Percentiles rank a stretch among this genome's conserved stretches.
phyloP scores from a whole-genome alignment of 2,888 invertebrate genomes.

The Physocephala rufipes region DNA sequence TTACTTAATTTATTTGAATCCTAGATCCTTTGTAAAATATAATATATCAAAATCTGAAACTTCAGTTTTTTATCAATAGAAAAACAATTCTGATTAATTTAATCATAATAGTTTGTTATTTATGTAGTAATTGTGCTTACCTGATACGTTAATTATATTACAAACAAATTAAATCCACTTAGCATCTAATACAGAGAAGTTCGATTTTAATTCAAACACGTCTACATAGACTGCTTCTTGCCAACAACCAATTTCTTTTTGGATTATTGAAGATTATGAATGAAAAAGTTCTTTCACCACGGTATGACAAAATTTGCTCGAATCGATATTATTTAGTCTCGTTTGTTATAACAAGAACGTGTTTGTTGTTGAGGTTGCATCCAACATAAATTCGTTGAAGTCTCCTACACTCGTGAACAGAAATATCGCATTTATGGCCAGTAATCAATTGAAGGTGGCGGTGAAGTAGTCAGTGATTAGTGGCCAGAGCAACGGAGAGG shows the following conservation, averaged over 20 bases:
- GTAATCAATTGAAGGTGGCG: constrained; percentile 38
- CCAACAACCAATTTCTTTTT: background rate
- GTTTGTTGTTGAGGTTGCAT: constrained; percentile 12
- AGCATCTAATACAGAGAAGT: background rate
- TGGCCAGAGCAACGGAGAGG: background rate
- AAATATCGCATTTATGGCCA: constrained; percentile 19
- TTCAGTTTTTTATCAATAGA: no score
- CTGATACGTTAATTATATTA: no score
- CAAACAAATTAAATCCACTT: background rate
- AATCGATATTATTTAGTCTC: background rate
- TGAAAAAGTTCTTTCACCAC: background rate
- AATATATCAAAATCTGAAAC: no score
- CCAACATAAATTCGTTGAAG: background rate
- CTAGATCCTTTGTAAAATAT: background rate
- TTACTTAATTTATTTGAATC: background rate
- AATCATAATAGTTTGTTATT: no score
- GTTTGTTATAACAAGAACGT: background rate
- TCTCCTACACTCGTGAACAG: background rate
- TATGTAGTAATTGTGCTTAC: background rate
- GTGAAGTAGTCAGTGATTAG: constrained; percentile 24
- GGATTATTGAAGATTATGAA: background rate
- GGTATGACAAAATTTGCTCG: background rate
- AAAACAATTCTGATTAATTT: no score
- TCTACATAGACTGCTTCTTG: background rate
- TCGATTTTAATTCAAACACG: constrained; percentile 6